Evolutionary conservation across 2,113 vertebrate species (phyloP).

Genomic region (Ia io): DNA sequence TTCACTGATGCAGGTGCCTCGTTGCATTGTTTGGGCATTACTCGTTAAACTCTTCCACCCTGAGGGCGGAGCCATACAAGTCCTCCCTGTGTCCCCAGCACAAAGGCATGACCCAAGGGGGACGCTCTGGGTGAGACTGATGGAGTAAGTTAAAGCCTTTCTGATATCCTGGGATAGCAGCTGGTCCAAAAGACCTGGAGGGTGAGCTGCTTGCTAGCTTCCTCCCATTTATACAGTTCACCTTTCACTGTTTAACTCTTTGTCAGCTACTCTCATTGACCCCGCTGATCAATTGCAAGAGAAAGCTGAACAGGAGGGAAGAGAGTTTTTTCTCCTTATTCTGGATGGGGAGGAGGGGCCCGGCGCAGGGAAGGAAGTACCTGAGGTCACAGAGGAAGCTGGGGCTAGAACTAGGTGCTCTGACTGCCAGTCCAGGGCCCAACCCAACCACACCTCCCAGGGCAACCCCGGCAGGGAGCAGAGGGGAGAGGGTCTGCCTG

Average conservation of each 20-base stretch:
- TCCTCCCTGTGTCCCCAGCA: not conserved
- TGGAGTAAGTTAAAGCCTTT: not conserved
- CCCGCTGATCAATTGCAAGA: not conserved
- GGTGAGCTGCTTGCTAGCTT: not conserved
- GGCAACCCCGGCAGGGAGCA: not conserved
- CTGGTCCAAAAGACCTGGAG: not conserved
- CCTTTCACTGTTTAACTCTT: not conserved
- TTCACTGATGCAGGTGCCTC: fast-evolving
- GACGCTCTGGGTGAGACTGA: not conserved
- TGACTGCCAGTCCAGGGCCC: not conserved
- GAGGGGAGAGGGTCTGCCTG: not conserved
- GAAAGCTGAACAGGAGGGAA: not conserved
- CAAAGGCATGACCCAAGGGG: too few relatives aligned
- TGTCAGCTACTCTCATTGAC: not conserved
- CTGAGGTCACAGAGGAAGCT: not conserved
- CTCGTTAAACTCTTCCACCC: not conserved
- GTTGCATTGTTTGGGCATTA: not conserved
- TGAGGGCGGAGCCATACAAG: not conserved
- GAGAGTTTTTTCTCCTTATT: not conserved
- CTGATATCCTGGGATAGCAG: not conserved
- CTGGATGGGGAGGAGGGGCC: not conserved
- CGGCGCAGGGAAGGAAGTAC: not conserved
- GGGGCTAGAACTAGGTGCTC: not conserved
- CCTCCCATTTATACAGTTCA: fast-evolving
- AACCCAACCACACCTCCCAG: too few relatives aligned